Evolutionary conservation across 1,140 invertebrate species (phyloP), one percentile per base, ranked within the genome.

Genomic region (Phocides pigmalion): DNA sequence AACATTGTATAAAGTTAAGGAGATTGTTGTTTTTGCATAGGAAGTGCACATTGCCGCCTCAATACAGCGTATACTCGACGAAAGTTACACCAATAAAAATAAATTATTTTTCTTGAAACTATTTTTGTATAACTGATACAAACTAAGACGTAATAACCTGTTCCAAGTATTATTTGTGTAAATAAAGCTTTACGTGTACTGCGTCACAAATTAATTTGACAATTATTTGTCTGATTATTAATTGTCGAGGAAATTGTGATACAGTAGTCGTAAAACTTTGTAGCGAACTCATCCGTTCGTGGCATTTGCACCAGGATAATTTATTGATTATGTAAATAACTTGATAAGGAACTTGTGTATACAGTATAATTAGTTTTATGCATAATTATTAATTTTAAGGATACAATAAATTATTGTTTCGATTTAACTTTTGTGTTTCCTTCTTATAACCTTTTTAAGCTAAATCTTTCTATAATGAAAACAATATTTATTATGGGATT

Each of bases 331-430:
- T 89, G 84, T 89, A 89, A 82, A 89, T 89, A 89, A 79, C 71
- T 78, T 80, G 72, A 82, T 80, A 78, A 83, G 81, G 56, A 82
- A 70, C 73, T 81, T 86, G 84, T 84, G 83, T 89, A 85, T 84
- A 88, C 79, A 86, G 74, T 82, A 77, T 84, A 74, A 76, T 76
- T 80, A 77, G 71, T 74, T 82, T 76, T 81, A 82, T 63, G 82
- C 80, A 79, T 89, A 83, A 82, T 72, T 86, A 79, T 76, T 66
- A 70, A 78, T 58, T 75, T 47, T 86, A 89, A 87, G 80, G 47
- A 73, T 76, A 84, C 81, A 87, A 89, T 89, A 89, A 89, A 89
- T 87, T 87, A 89, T 89, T 89, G 87, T 89, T 89, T 89, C 82
- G 74, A 87, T 82, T 85, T 85, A 71, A 67, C 19, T 41, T 47